phyloP scores from a whole-genome alignment of 2,113 vertebrate genomes.

The Numenius arquata region DNA sequence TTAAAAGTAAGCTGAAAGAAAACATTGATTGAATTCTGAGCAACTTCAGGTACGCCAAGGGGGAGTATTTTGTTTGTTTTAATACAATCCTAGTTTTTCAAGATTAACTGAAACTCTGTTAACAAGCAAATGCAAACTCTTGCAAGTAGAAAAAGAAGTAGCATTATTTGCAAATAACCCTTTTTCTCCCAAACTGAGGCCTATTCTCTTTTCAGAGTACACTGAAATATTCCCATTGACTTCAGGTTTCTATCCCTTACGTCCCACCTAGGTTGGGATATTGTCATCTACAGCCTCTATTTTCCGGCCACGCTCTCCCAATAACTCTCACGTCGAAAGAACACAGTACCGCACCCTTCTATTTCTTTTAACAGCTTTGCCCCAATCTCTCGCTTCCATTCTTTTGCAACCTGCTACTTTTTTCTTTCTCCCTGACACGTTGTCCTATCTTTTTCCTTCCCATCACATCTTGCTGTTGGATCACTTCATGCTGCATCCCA shows the following conservation, averaged over 20 bases:
- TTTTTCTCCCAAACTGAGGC: background rate
- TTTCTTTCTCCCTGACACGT: background rate
- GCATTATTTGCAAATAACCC: background rate
- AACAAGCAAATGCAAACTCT: background rate
- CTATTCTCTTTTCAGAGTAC: background rate
- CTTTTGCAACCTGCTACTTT: background rate
- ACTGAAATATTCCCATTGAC: background rate
- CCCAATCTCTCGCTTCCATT: background rate
- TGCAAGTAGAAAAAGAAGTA: background rate
- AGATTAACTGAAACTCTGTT: background rate
- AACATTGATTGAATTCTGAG: background rate
- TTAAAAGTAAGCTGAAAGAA: background rate
- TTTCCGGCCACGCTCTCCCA: background rate
- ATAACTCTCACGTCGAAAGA: background rate
- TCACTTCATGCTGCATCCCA: conserved; percentile 46
- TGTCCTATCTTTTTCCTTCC: conserved; percentile 32
- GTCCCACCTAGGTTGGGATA: background rate
- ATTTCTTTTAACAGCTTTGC: background rate
- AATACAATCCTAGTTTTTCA: background rate
- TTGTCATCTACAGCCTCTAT: background rate
- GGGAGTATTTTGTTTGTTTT: background rate
- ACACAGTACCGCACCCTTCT: background rate
- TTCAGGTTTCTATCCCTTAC: background rate
- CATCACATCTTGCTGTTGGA: conserved; percentile 24
- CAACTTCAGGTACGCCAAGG: background rate